Evolutionary conservation across 1,140 invertebrate species (phyloP).

Genomic region (Potamilus streckersoni): DNA sequence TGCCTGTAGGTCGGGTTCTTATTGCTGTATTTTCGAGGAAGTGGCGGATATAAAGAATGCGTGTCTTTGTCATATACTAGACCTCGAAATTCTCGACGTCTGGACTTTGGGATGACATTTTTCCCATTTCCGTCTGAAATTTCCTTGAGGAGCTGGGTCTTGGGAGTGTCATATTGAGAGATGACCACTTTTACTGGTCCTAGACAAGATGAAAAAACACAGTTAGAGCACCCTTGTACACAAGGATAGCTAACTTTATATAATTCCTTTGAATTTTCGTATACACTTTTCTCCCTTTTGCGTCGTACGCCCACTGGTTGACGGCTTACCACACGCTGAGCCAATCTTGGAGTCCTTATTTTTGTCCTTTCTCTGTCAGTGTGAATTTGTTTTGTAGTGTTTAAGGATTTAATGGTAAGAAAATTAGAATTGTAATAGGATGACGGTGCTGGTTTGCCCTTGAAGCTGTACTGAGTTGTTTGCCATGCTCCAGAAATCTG

Average conservation of each 20-base stretch:
- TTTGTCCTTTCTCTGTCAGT: too few relatives aligned
- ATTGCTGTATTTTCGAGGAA: conserved; percentile 7
- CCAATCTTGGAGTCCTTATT: too few relatives aligned
- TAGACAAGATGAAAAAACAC: conserved; percentile 18
- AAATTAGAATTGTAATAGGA: too few relatives aligned
- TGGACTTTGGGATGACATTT: conserved; percentile 3
- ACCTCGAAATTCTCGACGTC: conserved; percentile 23
- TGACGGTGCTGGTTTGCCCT: too few relatives aligned
- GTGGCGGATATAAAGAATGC: conserved; percentile 24
- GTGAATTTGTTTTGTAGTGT: too few relatives aligned
- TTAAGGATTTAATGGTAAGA: too few relatives aligned
- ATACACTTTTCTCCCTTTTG: too few relatives aligned
- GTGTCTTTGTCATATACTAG: conserved; percentile 26
- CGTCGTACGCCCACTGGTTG: too few relatives aligned
- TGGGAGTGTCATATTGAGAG: conserved; percentile 18
- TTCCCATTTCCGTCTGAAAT: conserved; percentile 21
- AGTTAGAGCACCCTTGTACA: conserved; percentile 14
- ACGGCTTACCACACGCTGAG: too few relatives aligned
- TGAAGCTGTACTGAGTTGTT: too few relatives aligned
- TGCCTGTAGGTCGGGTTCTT: too few relatives aligned
- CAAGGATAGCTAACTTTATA: conserved; percentile 25
- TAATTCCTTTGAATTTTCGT: conserved; percentile 11
- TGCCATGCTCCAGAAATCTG: too few relatives aligned
- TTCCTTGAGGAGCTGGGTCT: conserved; percentile 10
- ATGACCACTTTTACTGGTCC: conserved; percentile 24